A percentile compares a stretch with the other conserved stretches of the same genome.
Evolutionary conservation across 2,888 invertebrate genomes (phyloP).

Genomic region (Cylindroiulus punctatus): DNA sequence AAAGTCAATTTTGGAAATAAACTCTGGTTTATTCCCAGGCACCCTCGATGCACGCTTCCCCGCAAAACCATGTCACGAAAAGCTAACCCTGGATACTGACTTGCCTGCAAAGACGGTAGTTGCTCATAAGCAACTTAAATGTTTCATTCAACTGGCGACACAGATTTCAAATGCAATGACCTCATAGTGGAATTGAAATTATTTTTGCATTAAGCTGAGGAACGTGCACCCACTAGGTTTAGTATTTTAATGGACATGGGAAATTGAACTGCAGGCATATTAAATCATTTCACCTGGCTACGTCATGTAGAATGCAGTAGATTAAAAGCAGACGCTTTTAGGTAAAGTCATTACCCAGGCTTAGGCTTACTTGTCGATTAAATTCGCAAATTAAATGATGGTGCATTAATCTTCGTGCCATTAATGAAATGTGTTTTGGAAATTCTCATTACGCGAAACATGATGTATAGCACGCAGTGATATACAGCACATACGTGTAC

Average conservation of each 20-base stretch:
- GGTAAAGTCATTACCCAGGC: neutral
- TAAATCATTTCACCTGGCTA: neutral
- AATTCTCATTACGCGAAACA: slow-evolving; percentile 28
- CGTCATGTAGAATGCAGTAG: neutral
- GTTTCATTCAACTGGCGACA: neutral
- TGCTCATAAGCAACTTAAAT: neutral
- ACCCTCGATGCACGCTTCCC: neutral
- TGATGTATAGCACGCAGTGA: slow-evolving; percentile 1
- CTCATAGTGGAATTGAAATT: slow-evolving; percentile 14
- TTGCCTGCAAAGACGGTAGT: neutral
- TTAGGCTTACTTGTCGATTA: slow-evolving; percentile 35
- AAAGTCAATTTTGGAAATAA: slow-evolving; percentile 11
- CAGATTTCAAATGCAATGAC: slow-evolving; percentile 29
- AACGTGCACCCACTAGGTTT: neutral
- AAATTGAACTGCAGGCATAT: neutral
- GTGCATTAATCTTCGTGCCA: slow-evolving; percentile 35
- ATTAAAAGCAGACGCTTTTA: neutral
- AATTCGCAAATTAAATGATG: slow-evolving; percentile 47
- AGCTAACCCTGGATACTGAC: slow-evolving; percentile 33
- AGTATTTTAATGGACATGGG: neutral
- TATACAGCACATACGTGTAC: neutral
- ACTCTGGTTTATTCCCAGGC: neutral
- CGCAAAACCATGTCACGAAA: neutral
- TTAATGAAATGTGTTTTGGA: slow-evolving; percentile 23
- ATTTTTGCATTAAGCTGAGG: slow-evolving; percentile 18